Evolutionary conservation across 2,888 invertebrate genomes (phyloP).

Genomic region (Callyntrura guangdongensis): DNA sequence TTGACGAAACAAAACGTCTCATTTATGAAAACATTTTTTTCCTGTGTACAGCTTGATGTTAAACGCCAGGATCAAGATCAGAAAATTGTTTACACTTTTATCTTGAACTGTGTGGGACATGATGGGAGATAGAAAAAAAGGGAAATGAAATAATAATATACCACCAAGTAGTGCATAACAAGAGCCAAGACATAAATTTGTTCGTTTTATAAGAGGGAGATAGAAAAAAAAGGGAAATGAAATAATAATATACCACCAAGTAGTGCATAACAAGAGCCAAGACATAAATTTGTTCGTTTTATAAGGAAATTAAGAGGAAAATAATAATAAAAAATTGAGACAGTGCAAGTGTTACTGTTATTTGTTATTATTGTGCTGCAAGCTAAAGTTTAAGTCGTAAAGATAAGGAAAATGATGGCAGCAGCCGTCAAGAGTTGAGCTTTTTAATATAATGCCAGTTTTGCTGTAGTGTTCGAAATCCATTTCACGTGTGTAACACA

Average conservation of each 20-base stretch:
- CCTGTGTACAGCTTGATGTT: neutral
- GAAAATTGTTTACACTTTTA: conserved; percentile 51
- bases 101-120: conserved; percentile 32
- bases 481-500: conserved; percentile 15
- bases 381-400: conserved; percentile 47
- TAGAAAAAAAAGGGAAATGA: conserved; percentile 59
- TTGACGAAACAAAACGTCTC: conserved; percentile 67
- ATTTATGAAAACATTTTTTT: conserved; percentile 52
- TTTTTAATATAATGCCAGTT: neutral
- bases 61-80: conserved; percentile 15
- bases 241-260: conserved; percentile 38
- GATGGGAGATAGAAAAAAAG: conserved; percentile 53
- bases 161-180: too few relatives aligned
- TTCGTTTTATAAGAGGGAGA: conserved; percentile 62
- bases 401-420: conserved; percentile 46
- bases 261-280: too few relatives aligned
- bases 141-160: conserved; percentile 58
- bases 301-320: conserved; percentile 69
- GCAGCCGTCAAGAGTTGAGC: neutral
- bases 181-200: conserved; percentile 60
- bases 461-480: neutral
- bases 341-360: conserved; percentile 68
- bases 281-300: conserved; percentile 66
- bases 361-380: conserved; percentile 23
- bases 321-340: conserved; percentile 36